phyloP scores from a whole-genome alignment of 2,797 vertebrate species.

The Atherinosoma microstoma region DNA sequence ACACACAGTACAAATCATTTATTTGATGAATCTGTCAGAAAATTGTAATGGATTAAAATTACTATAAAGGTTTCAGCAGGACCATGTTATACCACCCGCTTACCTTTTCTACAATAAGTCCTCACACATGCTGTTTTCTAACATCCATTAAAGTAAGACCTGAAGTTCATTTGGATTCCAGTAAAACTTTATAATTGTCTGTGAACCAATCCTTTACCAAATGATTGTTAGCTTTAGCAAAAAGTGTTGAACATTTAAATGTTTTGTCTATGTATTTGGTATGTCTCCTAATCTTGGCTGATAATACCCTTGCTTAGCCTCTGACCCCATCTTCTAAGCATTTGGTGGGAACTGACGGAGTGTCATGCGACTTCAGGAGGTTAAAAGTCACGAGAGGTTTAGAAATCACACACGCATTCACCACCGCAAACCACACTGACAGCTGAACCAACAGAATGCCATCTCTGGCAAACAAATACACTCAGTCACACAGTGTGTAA shows the following conservation, averaged over 20 bases:
- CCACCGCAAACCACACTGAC: conserved; percentile 50
- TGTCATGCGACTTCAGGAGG: conserved; percentile 70
- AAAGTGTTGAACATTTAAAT: conserved; percentile 50
- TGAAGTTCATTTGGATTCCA: background rate
- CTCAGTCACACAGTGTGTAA: conserved; percentile 53
- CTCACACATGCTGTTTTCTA: too few species aligned
- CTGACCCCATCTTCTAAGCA: conserved; percentile 66
- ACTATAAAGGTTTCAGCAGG: background rate
- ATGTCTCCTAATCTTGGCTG: conserved; percentile 60
- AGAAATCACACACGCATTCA: conserved; percentile 44
- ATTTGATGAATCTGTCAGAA: background rate
- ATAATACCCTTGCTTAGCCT: conserved; percentile 71
- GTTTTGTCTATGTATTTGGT: conserved; percentile 69
- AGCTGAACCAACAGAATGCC: conserved; percentile 75
- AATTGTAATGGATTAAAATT: background rate
- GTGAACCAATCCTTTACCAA: conserved; percentile 10
- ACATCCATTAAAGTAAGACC: background rate
- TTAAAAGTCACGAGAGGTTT: conserved; percentile 66
- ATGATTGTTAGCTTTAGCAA: conserved; percentile 43
- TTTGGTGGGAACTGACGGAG: conserved; percentile 67
- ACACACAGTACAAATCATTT: background rate
- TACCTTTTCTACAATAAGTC: too few species aligned
- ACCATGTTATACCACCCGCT: background rate
- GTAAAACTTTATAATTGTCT: background rate
- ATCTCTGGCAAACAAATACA: conserved; percentile 48